Conservation (phyloP, 2,797 vertebrate genomes). For the Xiphophorus birchmanni region DNA sequence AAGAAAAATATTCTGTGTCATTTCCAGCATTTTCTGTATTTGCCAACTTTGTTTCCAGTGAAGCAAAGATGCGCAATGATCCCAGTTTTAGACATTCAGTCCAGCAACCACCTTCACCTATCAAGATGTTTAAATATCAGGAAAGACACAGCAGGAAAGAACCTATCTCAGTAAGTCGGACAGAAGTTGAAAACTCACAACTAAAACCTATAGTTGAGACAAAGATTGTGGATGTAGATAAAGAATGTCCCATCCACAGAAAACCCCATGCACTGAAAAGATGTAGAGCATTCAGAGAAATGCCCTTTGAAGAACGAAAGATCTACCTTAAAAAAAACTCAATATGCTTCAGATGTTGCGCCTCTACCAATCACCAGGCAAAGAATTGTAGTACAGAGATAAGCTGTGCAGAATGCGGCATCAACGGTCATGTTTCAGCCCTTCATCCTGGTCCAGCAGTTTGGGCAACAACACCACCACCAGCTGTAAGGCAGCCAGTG, state of each 20-base stretch:
- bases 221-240: neutral
- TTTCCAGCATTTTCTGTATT: neutral
- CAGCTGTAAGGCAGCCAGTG: neutral
- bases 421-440: neutral
- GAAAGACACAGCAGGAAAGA: neutral
- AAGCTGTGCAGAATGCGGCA: neutral
- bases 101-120: neutral
- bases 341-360: neutral
- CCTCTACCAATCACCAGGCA: neutral
- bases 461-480: neutral
- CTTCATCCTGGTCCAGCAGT: neutral
- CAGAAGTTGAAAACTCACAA: neutral
- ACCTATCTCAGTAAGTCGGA: neutral
- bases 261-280: no score
- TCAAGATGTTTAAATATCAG: neutral
- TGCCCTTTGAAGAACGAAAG: neutral
- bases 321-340: neutral
- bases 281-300: no score
- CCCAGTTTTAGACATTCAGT: neutral
- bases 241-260: no score
- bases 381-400: no score
- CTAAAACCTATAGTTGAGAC: neutral
- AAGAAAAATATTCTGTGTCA: neutral
- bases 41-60: neutral
- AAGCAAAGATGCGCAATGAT: neutral